Percentiles rank a stretch among this genome's conserved stretches.
Evolutionary conservation across 2,113 vertebrate genomes (phyloP).

Genomic region (Oryzias javanicus): DNA sequence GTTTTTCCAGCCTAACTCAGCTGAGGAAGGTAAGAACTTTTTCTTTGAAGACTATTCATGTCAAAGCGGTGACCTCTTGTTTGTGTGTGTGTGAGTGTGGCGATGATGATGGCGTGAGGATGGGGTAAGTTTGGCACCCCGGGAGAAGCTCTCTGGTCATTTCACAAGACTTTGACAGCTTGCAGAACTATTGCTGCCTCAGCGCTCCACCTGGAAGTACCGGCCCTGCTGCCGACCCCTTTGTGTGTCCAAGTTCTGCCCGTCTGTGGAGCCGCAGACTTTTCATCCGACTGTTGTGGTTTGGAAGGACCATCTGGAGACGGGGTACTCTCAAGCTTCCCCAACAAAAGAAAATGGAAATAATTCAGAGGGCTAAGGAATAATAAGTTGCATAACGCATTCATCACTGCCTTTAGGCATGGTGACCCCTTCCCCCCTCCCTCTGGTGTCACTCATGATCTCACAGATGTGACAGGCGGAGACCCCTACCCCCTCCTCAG

Average conservation of each 20-base stretch:
- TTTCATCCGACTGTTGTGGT: conserved; percentile 52
- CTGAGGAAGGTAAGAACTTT: conserved; percentile 81
- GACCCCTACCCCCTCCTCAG: conserved; percentile 32
- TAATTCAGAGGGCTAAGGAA: conserved; percentile 56
- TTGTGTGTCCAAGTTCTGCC: conserved; percentile 10
- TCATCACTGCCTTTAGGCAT: conserved; percentile 44
- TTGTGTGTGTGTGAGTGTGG: conserved; percentile 3
- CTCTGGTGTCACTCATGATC: conserved; percentile 54
- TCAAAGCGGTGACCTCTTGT: background rate
- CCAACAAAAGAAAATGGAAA: conserved; percentile 72
- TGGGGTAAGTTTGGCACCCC: conserved; percentile 17
- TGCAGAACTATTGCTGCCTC: conserved; percentile 21
- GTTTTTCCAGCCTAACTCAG: conserved; percentile 75
- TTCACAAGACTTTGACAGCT: conserved; percentile 18
- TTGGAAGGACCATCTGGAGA: conserved; percentile 57
- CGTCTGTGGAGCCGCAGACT: conserved; percentile 22
- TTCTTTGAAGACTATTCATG: background rate
- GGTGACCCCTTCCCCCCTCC: conserved; percentile 19
- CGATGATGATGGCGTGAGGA: conserved; percentile 1
- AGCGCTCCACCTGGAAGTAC: conserved; percentile 25
- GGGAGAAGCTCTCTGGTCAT: too few species aligned
- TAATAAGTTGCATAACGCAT: conserved; percentile 68
- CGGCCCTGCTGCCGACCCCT: conserved; percentile 2
- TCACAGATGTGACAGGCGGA: conserved; percentile 52
- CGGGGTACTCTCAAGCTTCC: conserved; percentile 32